Evolutionary conservation across 2,113 vertebrate species (phyloP), one percentile per base, ranked within the genome.

Genomic region (Catharus fuscescens): DNA sequence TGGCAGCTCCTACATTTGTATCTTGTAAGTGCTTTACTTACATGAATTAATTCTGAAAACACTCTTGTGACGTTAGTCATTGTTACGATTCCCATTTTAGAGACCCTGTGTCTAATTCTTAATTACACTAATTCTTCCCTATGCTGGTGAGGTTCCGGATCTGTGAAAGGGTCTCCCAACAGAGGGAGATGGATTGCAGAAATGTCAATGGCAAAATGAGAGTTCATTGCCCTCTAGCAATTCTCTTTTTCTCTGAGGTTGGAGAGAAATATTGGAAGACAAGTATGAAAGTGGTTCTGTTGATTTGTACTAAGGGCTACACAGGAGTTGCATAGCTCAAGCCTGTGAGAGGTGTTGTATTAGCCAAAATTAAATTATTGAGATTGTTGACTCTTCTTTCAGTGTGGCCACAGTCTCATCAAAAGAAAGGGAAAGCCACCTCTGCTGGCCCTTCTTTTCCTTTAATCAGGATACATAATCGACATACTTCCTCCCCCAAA

Each of bases 51-150:
- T 95, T 96, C 80, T 95, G 91, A 79, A 97, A 95, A 96, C 86
- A 91, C 95, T 92, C 93, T 57, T 89, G 95, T 95, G 95, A 90
- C 21, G 72, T 96, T 96, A 93, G 67, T 95, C 84, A 87, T 97
- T 96, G 96, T 96, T 97, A 89, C 18, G 86, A 96, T 95, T 97
- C 96, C 91, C 94, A 95, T 97, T 97, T 95, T 93, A 92, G 93
- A 96, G 96, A 95, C 86, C 91, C 64, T 84, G 95, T 86, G 93
- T 93, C 94, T 96, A 74, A 94, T 96, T 96, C 88, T 96, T 97
- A 97, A 95, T 96, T 95, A 95, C 29, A 89, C 70, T 93, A 88
- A 96, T 88, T 94, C 80, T 96, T 90, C 88, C 82, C 84, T 88
- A 86, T 76, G 82, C 93, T 80, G 36, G 76, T 92, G 82, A 92